Conservation (phyloP, 1,140 invertebrate species). For the Cydia splendana region DNA sequence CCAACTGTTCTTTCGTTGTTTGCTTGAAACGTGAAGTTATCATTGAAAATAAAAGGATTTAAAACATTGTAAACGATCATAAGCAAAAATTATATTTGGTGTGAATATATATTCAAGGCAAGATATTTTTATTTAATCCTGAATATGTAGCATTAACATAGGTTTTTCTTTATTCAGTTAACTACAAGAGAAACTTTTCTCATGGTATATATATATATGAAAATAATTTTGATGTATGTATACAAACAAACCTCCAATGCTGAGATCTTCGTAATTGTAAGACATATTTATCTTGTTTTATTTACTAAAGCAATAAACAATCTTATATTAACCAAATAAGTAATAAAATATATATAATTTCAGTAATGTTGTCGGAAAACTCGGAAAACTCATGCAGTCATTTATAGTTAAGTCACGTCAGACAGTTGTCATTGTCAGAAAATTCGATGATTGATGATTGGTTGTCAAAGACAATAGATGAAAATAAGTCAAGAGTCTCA, state of each 20-base stretch:
- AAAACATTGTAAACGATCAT: too few species aligned
- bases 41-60: neutral
- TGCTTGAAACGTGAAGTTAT: neutral
- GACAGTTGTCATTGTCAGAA: neutral
- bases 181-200: neutral
- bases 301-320: neutral
- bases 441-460: neutral
- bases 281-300: constrained; percentile 23
- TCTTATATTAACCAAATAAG: neutral
- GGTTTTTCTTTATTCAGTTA: neutral
- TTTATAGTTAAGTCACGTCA: neutral
- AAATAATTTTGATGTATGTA: neutral
- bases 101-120: neutral
- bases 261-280: constrained; percentile 45
- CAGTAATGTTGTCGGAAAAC: constrained; percentile 1
- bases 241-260: constrained; percentile 37
- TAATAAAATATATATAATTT: neutral
- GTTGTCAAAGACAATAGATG: neutral
- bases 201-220: neutral
- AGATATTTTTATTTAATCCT: neutral
- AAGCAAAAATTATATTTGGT: too few species aligned
- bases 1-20: neutral
- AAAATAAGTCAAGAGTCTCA: neutral
- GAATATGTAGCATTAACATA: neutral
- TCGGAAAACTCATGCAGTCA: neutral